Evolutionary conservation across 2,888 invertebrate species (phyloP).

Genomic region (Campoletis raptor): DNA sequence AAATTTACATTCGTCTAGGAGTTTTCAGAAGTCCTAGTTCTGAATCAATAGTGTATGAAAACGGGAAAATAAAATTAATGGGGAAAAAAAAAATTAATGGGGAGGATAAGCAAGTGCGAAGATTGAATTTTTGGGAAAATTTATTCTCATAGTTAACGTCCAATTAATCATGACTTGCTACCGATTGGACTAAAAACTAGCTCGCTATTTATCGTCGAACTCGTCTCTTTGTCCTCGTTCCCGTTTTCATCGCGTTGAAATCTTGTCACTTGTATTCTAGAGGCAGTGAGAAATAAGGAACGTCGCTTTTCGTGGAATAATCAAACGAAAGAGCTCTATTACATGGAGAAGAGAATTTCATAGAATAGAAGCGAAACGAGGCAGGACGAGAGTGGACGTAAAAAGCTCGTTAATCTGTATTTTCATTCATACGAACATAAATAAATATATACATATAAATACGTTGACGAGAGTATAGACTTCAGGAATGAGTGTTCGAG

Average conservation of each 20-base stretch:
- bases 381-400: not conserved
- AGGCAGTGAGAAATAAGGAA: slow-evolving; percentile 50
- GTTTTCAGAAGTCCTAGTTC: not conserved
- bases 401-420: slow-evolving; percentile 4
- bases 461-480: not conserved
- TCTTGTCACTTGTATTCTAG: slow-evolving; percentile 41
- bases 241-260: slow-evolving; percentile 14
- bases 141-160: not conserved
- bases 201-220: slow-evolving; percentile 51
- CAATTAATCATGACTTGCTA: slow-evolving; percentile 34
- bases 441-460: not conserved
- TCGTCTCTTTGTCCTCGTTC: slow-evolving; percentile 48
- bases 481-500: not conserved
- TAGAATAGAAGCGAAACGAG: not conserved
- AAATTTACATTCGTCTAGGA: not conserved
- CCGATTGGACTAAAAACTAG: slow-evolving; percentile 14
- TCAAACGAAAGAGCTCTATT: slow-evolving; percentile 22
- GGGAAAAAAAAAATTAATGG: not conserved
- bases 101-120: not conserved
- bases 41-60: not conserved
- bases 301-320: slow-evolving; percentile 37
- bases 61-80: not conserved
- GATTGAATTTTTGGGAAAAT: not conserved
- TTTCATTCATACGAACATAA: not conserved
- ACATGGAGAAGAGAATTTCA: slow-evolving; percentile 33